Evolutionary conservation across 2,888 invertebrate genomes (phyloP).

Genomic region (Pristionchus arcanus): DNA sequence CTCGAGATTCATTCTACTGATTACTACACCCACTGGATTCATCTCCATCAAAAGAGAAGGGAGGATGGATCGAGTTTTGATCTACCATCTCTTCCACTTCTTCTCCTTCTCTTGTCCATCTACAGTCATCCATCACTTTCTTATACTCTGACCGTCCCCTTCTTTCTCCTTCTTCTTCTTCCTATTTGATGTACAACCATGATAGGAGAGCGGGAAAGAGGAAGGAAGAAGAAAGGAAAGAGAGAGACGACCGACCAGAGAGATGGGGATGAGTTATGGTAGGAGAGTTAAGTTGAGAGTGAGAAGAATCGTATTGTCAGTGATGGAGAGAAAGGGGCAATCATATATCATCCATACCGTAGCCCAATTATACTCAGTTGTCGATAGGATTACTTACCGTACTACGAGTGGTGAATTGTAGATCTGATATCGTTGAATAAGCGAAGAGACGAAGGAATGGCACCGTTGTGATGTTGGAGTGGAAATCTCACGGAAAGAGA

Average conservation of each 20-base stretch:
- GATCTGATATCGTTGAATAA: slow-evolving; percentile 48
- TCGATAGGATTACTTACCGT: slow-evolving; percentile 25
- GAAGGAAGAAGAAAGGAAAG: slow-evolving; percentile 49
- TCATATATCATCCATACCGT: background rate
- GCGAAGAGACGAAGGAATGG: slow-evolving; percentile 37
- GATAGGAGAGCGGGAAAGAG: slow-evolving; percentile 49
- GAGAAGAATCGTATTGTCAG: background rate
- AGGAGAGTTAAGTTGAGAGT: slow-evolving; percentile 1
- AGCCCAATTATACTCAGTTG: background rate
- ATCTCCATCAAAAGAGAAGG: background rate
- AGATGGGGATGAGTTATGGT: slow-evolving; percentile 35
- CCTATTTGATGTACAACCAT: slow-evolving; percentile 42
- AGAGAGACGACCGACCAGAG: background rate
- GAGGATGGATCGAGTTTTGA: slow-evolving; percentile 1
- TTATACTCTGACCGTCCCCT: slow-evolving; percentile 47
- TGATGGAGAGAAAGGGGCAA: background rate
- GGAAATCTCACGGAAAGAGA: slow-evolving; percentile 43
- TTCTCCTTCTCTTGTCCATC: slow-evolving; percentile 19
- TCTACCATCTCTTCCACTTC: background rate
- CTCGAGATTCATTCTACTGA: slow-evolving; percentile 34
- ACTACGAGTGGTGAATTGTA: slow-evolving; percentile 47
- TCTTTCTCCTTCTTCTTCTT: slow-evolving; percentile 35
- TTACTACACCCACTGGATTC: background rate
- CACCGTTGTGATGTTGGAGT: slow-evolving; percentile 4
- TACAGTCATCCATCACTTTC: slow-evolving; percentile 46